Conservation (phyloP, 2,113 vertebrate species). For the Perca flavescens region DNA sequence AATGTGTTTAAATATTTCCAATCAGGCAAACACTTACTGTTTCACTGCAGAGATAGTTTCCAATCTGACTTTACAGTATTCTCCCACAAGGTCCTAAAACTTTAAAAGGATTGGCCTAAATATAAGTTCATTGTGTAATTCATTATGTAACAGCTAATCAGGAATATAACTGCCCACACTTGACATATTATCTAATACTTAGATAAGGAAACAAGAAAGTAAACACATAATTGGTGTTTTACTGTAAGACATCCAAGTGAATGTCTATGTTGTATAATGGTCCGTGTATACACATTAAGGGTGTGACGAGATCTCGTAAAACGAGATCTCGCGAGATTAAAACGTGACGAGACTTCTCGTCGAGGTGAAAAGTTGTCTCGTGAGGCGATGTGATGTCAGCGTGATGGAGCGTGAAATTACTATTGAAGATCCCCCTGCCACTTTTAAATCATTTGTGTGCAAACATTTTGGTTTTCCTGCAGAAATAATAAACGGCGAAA, state of each 20-base stretch:
- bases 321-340: too few species aligned
- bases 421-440: too few species aligned
- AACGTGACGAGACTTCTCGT: too few species aligned
- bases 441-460: too few species aligned
- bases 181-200: background rate
- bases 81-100: background rate
- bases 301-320: too few species aligned
- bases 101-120: background rate
- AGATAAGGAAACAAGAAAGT: background rate
- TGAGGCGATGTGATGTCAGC: too few species aligned
- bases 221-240: background rate
- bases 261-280: too few species aligned
- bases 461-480: too few species aligned
- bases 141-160: background rate
- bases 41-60: constrained; percentile 12
- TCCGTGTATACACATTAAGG: background rate
- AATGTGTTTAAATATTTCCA: constrained; percentile 48
- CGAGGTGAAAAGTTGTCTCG: too few species aligned
- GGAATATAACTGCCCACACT: background rate
- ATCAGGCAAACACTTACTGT: constrained; percentile 21
- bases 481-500: too few species aligned
- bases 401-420: too few species aligned
- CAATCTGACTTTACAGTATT: constrained; percentile 9
- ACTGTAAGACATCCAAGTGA: background rate
- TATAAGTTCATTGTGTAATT: background rate